Evolutionary conservation across 2,113 vertebrate genomes (phyloP).

Genomic region (Blennius ocellaris): DNA sequence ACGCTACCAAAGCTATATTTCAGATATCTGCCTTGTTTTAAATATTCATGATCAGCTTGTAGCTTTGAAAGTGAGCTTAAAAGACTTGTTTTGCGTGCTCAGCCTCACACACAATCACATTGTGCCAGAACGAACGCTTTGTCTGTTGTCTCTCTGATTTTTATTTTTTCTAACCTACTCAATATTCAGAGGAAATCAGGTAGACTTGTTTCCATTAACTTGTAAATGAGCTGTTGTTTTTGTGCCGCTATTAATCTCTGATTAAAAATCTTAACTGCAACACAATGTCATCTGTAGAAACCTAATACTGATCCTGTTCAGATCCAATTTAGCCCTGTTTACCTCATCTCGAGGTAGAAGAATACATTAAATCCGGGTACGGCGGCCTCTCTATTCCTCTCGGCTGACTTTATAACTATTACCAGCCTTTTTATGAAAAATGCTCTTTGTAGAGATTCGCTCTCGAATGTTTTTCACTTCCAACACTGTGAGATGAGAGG

Average conservation of each 20-base stretch:
- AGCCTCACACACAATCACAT: slow-evolving; percentile 4
- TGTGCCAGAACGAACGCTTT: not conserved
- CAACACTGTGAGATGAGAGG: slow-evolving; percentile 12
- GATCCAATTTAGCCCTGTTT: slow-evolving; percentile 33
- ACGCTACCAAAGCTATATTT: slow-evolving; percentile 50
- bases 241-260: slow-evolving; percentile 67
- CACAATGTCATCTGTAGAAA: slow-evolving; percentile 37
- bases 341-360: slow-evolving; percentile 17
- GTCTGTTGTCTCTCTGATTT: slow-evolving; percentile 35
- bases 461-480: slow-evolving; percentile 10
- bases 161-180: slow-evolving; percentile 35
- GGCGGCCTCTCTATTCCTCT: not conserved
- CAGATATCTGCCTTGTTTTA: slow-evolving; percentile 62
- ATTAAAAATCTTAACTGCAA: slow-evolving; percentile 67
- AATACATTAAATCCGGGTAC: not conserved
- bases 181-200: slow-evolving; percentile 64
- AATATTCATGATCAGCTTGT: slow-evolving; percentile 74
- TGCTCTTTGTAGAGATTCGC: slow-evolving; percentile 30
- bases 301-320: slow-evolving; percentile 36
- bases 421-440: slow-evolving; percentile 34
- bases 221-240: slow-evolving; percentile 68
- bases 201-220: slow-evolving; percentile 63
- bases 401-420: not conserved
- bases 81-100: slow-evolving; percentile 46
- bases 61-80: slow-evolving; percentile 72